phyloP scores from a whole-genome alignment of 1,140 invertebrate species.

The Aphaenogaster rudis region DNA sequence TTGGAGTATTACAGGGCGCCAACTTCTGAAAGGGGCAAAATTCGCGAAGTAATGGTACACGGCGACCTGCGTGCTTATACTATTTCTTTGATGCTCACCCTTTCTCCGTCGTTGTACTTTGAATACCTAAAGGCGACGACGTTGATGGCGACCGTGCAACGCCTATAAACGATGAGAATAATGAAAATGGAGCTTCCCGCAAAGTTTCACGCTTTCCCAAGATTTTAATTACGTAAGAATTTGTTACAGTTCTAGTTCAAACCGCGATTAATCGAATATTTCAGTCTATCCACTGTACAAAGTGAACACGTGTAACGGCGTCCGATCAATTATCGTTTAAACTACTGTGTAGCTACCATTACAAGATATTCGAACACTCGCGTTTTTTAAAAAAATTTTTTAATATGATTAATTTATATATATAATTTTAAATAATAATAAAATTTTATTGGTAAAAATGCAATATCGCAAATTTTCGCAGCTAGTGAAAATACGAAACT shows the following conservation, averaged over 20 bases:
- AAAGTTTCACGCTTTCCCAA: neutral
- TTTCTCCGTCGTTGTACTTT: neutral
- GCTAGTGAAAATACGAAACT: neutral
- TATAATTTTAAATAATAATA: neutral
- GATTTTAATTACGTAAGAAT: slow-evolving; percentile 30
- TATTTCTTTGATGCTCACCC: neutral
- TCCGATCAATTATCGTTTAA: neutral
- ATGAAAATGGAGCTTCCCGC: slow-evolving; percentile 2
- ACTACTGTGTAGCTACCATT: neutral
- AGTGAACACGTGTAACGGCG: neutral
- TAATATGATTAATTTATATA: neutral
- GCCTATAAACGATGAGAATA: neutral
- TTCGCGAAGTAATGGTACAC: slow-evolving; percentile 29
- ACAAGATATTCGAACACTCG: neutral
- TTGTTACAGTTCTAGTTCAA: neutral
- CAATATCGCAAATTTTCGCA: neutral
- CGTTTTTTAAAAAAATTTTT: neutral
- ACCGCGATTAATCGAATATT: neutral
- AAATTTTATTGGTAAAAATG: neutral
- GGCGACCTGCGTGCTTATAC: slow-evolving; percentile 14
- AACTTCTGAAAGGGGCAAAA: slow-evolving; percentile 33
- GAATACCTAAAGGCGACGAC: neutral
- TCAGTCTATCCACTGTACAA: neutral
- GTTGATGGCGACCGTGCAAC: neutral
- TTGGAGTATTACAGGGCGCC: slow-evolving; percentile 1